phyloP scores from a whole-genome alignment of 2,113 vertebrate genomes.

The Crotalus horridus region DNA sequence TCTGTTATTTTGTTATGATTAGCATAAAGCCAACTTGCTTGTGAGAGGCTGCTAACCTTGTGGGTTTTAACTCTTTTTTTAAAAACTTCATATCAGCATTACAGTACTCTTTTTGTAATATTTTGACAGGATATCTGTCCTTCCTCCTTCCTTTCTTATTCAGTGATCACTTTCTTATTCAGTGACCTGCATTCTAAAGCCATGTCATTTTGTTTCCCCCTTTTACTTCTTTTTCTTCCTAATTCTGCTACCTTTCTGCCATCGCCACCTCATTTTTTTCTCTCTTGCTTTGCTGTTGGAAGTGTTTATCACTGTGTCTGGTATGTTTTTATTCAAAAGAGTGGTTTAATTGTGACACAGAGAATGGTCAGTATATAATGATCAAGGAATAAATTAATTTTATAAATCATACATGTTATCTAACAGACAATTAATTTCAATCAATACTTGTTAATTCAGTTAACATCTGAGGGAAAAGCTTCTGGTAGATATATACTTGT shows the following conservation, averaged over 20 bases:
- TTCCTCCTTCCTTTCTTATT: neutral
- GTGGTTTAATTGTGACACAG: neutral
- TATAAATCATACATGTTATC: neutral
- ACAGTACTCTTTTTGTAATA: neutral
- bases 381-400: neutral
- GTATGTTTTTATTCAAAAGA: neutral
- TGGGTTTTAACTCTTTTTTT: neutral
- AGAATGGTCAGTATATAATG: neutral
- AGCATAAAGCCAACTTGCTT: neutral
- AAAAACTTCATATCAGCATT: neutral
- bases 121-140: neutral
- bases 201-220: neutral
- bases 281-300: neutral
- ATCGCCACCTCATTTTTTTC: neutral
- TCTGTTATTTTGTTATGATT: no score
- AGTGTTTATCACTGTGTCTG: neutral
- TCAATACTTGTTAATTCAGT: neutral
- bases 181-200: neutral
- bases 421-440: neutral
- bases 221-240: neutral
- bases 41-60: neutral
- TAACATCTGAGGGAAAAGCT: neutral
- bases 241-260: neutral
- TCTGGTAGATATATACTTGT: neutral
- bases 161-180: neutral